These are phyloP conservation scores for Zoroaster sp. DNA, from an alignment of 53 echinoderm and acorn worm species.

Conservation along the genomic window DNA sequence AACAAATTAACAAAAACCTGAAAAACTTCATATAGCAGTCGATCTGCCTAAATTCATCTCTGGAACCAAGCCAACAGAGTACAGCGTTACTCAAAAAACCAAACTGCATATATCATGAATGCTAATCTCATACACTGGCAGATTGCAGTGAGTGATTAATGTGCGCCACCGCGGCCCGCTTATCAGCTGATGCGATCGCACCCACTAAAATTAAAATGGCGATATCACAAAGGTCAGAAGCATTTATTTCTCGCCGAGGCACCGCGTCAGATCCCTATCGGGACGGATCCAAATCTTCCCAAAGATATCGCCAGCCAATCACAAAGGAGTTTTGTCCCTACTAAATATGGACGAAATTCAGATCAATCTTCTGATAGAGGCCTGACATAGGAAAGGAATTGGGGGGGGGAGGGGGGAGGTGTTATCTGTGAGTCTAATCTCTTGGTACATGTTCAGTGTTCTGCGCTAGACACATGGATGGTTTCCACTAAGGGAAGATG, in stretches of 20 bases:
- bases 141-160: conserved; percentile 36
- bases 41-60: not conserved
- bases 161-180: conserved; percentile 12
- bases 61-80: not conserved
- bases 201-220: conserved; percentile 48
- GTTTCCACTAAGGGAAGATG: not conserved
- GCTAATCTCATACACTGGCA: conserved; percentile 28
- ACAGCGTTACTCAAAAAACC: not conserved
- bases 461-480: not conserved
- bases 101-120: not conserved
- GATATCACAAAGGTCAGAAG: conserved; percentile 44
- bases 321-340: not conserved
- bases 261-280: conserved; percentile 29
- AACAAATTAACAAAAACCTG: not conserved
- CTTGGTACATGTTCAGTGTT: conserved; percentile 1
- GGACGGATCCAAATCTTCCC: conserved; percentile 14
- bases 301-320: conserved; percentile 45
- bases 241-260: conserved; percentile 2
- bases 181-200: conserved; percentile 22
- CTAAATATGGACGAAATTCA: conserved; percentile 29
- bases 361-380: conserved; percentile 44
- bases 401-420: not conserved
- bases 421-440: conserved; percentile 21
- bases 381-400: not conserved
- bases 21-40: not conserved